These are phyloP conservation scores for Novumbra hubbsi DNA, from an alignment of 2,797 vertebrate genomes.

Conservation along the genomic window DNA sequence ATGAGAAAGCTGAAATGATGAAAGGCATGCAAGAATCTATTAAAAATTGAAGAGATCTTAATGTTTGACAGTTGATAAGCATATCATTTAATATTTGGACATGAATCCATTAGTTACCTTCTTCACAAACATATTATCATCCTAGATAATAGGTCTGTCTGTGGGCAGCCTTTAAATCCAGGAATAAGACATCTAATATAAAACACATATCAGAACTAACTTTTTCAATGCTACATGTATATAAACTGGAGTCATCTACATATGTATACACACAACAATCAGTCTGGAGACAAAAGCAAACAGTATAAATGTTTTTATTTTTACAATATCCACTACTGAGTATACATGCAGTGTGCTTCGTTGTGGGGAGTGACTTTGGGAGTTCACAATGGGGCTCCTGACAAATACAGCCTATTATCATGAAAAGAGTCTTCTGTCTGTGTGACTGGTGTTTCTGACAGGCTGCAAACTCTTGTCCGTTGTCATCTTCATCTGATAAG, in stretches of 20 bases:
- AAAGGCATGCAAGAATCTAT: constrained; percentile 9
- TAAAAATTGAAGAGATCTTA: not conserved
- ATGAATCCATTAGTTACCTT: not conserved
- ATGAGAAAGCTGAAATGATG: not conserved
- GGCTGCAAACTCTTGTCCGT: constrained; percentile 57
- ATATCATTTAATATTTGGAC: not conserved
- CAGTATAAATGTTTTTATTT: no score
- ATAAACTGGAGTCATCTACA: not conserved
- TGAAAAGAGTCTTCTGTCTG: constrained; percentile 48
- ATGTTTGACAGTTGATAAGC: constrained; percentile 2
- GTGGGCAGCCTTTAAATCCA: no score
- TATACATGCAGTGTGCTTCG: not conserved
- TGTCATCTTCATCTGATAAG: constrained; percentile 69
- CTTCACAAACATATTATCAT: not conserved
- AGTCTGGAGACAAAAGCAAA: no score
- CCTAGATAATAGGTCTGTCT: no score
- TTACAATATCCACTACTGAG: not conserved
- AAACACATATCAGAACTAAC: no score
- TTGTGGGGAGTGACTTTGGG: not conserved
- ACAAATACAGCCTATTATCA: constrained; percentile 41
- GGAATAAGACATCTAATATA: no score
- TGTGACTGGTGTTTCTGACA: constrained; percentile 49
- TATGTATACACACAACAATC: not conserved
- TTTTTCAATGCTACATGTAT: no score
- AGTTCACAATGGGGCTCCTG: constrained; percentile 27